Percentiles rank a stretch among this genome's conserved stretches.
phyloP scores from a whole-genome alignment of 2,113 vertebrate genomes.

The Ictidomys tridecemlineatus region DNA sequence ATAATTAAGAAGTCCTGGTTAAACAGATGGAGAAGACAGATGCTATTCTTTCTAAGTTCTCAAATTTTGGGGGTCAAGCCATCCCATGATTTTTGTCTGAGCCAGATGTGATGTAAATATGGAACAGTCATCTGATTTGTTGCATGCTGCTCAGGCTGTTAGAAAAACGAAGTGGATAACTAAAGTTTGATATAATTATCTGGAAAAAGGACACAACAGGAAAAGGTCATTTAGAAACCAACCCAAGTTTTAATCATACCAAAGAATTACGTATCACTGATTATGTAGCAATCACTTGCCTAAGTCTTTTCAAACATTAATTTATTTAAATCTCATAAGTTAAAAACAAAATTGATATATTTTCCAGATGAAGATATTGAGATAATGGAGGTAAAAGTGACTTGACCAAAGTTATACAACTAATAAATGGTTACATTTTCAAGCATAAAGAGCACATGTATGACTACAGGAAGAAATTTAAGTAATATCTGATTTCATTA shows the following conservation, averaged over 20 bases:
- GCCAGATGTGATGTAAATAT: conserved; percentile 63
- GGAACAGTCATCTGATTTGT: conserved; percentile 31
- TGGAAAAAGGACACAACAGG: background rate
- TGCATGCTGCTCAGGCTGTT: conserved; percentile 4
- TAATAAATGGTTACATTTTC: conserved; percentile 7
- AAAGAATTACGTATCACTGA: background rate
- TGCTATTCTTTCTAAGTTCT: conserved; percentile 45
- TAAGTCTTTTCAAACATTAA: conserved; percentile 43
- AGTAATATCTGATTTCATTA: background rate
- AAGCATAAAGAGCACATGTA: background rate
- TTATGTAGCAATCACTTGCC: background rate
- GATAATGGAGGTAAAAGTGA: background rate
- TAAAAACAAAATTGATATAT: background rate
- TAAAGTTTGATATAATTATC: conserved; percentile 31
- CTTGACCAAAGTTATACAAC: background rate
- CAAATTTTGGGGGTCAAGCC: conserved; percentile 52
- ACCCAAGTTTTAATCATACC: background rate
- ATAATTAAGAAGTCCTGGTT: conserved; percentile 66
- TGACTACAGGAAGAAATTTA: background rate
- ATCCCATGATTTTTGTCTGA: conserved; percentile 52
- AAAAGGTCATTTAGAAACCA: conserved; percentile 53
- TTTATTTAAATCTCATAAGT: conserved; percentile 6
- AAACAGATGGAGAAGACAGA: conserved; percentile 78
- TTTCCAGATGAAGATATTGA: conserved; percentile 24
- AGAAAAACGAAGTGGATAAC: conserved; percentile 25